These are phyloP conservation scores for Condylostylus longicornis DNA, from an alignment of 1,140 invertebrate species.

Conservation along the genomic window DNA sequence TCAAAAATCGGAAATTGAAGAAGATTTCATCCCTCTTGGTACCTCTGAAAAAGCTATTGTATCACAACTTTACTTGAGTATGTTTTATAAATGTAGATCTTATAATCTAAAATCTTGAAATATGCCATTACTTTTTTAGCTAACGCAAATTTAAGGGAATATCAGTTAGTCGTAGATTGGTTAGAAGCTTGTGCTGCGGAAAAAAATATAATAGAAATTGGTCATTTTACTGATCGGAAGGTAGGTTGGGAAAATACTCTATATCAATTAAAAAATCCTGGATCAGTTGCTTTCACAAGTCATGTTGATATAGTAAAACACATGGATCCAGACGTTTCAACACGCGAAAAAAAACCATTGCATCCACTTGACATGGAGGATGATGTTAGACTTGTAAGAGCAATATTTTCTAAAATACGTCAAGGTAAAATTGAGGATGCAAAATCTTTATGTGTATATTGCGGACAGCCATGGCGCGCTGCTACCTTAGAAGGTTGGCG, in stretches of 20 bases:
- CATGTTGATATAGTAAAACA: conserved; percentile 48
- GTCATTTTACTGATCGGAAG: conserved; percentile 59
- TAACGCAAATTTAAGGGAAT: conserved; percentile 54
- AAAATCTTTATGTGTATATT: conserved; percentile 63
- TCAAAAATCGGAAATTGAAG: conserved; percentile 35
- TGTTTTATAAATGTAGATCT: neutral
- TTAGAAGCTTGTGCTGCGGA: conserved; percentile 69
- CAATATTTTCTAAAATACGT: conserved; percentile 62
- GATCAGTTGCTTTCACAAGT: conserved; percentile 39
- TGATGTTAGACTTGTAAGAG: conserved; percentile 55
- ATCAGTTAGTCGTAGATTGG: conserved; percentile 84
- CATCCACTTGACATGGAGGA: conserved; percentile 84
- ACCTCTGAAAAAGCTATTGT: conserved; percentile 48
- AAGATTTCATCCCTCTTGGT: conserved; percentile 30
- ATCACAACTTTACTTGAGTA: conserved; percentile 36
- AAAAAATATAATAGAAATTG: conserved; percentile 44
- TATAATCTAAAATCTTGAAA: neutral
- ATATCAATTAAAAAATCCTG: conserved; percentile 45
- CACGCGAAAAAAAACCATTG: conserved; percentile 59
- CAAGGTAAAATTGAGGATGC: conserved; percentile 75
- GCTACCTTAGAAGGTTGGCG: conserved; percentile 82
- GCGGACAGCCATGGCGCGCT: conserved; percentile 79
- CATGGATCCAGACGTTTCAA: conserved; percentile 86
- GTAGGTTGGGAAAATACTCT: conserved; percentile 85
- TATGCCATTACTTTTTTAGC: conserved; percentile 17